Base-by-base conservation (phyloP, 2,797 vertebrate genomes). In the Tapirus indicus region DNA sequence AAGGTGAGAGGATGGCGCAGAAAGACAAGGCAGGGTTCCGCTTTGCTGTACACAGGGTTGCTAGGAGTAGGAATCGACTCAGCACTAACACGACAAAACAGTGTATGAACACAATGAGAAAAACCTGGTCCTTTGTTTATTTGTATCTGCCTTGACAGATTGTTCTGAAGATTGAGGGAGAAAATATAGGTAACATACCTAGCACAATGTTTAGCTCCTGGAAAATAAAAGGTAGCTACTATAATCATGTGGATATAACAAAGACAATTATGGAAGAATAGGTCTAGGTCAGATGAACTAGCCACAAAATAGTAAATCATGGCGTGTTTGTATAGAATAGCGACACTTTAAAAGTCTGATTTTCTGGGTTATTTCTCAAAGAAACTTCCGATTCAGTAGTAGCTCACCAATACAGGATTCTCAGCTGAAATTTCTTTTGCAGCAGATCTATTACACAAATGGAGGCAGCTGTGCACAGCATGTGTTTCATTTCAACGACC, bases 391-490 rank as follows among this genome's bases (percentile, higher is more conserved):
- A 44, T 97, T 95, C 62, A 87, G 71, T 89, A 95, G 91, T 49
- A 83, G 56, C 77, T 82, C 93, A 86, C 64, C 25, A 72, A 62
- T 77, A 80, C 0, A 52, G 95, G 85, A 88, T 91, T 95, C 79
- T 90, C 29, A 5, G 78, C 87, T 77, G 88, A 95, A 93, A 96
- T 97, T 95, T 92, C 79, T 85, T 97, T 96, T 91, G 62, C 62
- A 71, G 94, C 94, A 82, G 86, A 79, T 80, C 97, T 97, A 21
- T 35, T 80, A 93, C 89, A 94, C 88, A 95, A 93, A 96, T 91
- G 56, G 91, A 95, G 91, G 84, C 98, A 97, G 97, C 96, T 98
- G 97, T 56, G 56, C 95, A 92, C 96, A 97, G 97, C 97, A 72
- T 96, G 98, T 7, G 47, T 86, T 88, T 95, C 78, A 71, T 95